Evolutionary conservation across 2,888 invertebrate genomes (phyloP), one percentile per base, ranked within the genome.

Genomic region (Eilema griseolum): DNA sequence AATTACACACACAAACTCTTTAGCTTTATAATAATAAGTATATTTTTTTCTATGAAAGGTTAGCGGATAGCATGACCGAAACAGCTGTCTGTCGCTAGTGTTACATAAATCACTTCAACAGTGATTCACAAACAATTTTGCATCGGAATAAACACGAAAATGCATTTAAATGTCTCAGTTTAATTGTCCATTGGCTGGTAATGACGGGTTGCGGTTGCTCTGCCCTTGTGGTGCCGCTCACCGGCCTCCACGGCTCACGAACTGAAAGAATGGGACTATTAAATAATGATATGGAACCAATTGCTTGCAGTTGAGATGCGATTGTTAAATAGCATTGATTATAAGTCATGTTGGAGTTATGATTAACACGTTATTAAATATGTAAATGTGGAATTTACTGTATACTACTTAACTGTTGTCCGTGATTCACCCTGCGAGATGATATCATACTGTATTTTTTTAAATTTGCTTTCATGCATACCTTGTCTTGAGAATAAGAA

Each of bases 201-300:
- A 82, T 78, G 37, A 66, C 59, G 60, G 81, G 81, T 79, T 84
- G 83, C 67, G 80, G 80, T 77, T 69, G 37, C 20, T 31, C 59
- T 77, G 81, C 75, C 86, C 86, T 88, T 87, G 86, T 67, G 24
- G 3, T 33, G 46, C 87, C 88, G 75, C 81, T 85, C 85, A 74
- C 84, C 57, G 84, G 75, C 87, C 86, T 88, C 70, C 74, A 61
- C 26, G 61, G 72, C 80, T 83, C 88, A 88, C 87, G 87, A 87
- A 75, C 77, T 78, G 75, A 76, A 79, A 73, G 75, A 71, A 72
- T 69, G 31, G n/a, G 11, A 52, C 60, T 24, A 26, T 28, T 66
- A 57, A 37, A 57, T 66, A 66, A 66, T 66, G 33, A 57, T 16
- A 62, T 33, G 24, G 23, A 52, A 57, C 16, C 24, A 20, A 60